phyloP scores from a whole-genome alignment of 1,140 invertebrate genomes.

The Nebria ingens region DNA sequence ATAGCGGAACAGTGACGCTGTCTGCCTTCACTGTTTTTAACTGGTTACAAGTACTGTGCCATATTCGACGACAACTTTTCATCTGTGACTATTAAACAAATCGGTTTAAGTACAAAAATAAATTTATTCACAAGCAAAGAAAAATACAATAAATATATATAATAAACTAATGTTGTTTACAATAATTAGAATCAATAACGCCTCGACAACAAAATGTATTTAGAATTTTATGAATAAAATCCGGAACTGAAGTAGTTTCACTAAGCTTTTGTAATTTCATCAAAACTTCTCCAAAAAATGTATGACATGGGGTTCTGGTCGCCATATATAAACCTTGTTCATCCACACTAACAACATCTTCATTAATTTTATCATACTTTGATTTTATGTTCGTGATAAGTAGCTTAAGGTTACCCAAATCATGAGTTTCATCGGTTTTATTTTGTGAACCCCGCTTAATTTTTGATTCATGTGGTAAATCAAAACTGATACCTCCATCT shows the following conservation, averaged over 20 bases:
- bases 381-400: too few relatives aligned
- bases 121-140: background rate
- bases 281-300: conserved; percentile 32
- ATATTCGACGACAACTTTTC: background rate
- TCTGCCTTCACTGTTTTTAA: background rate
- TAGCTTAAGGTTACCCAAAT: too few relatives aligned
- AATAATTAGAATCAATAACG: background rate
- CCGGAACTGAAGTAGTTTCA: background rate
- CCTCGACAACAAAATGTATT: background rate
- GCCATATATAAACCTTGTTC: conserved; percentile 30
- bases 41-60: background rate
- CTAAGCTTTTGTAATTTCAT: conserved; percentile 14
- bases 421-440: too few relatives aligned
- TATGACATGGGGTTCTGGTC: conserved; percentile 32
- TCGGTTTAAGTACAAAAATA: background rate
- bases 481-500: conserved; percentile 25
- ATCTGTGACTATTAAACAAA: background rate
- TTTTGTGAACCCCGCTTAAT: too few relatives aligned
- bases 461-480: conserved; percentile 19
- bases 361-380: too few relatives aligned
- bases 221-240: background rate
- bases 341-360: conserved; percentile 27
- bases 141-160: background rate
- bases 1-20: background rate
- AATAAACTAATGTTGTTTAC: background rate